phyloP scores from a whole-genome alignment of 2,113 vertebrate species.

The Talpa occidentalis region DNA sequence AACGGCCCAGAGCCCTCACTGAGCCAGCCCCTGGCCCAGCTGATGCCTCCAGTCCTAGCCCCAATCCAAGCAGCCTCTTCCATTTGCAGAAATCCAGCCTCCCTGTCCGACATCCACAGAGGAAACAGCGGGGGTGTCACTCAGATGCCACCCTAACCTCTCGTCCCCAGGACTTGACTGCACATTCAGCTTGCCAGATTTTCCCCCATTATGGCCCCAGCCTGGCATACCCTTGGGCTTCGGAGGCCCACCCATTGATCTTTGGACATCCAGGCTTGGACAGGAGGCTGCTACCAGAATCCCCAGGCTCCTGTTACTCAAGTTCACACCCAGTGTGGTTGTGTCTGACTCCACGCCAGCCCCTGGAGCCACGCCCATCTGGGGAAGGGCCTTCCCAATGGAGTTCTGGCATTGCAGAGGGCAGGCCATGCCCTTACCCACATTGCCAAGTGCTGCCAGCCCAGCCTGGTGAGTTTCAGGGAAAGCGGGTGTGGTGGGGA shows the following conservation, averaged over 20 bases:
- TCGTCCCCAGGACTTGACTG: constrained; percentile 88
- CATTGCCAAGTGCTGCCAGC: constrained; percentile 89
- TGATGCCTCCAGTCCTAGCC: constrained; percentile 48
- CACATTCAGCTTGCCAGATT: constrained; percentile 86
- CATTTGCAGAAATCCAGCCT: constrained; percentile 76
- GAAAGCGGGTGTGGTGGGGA: neutral
- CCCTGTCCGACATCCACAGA: constrained; percentile 86
- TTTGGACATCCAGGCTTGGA: constrained; percentile 89
- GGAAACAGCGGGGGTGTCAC: constrained; percentile 87
- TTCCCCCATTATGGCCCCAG: constrained; percentile 86
- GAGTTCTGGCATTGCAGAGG: constrained; percentile 83
- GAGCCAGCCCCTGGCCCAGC: neutral
- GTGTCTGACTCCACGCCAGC: constrained; percentile 87
- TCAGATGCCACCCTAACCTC: constrained; percentile 82
- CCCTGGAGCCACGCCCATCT: constrained; percentile 86
- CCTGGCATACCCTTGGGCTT: constrained; percentile 86
- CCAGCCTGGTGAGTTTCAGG: constrained; percentile 91
- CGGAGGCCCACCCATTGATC: constrained; percentile 89
- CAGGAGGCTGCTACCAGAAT: constrained; percentile 86
- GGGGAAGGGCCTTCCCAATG: constrained; percentile 81
- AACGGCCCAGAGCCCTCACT: constrained; percentile 24
- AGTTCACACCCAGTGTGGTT: constrained; percentile 91
- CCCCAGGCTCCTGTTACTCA: constrained; percentile 79
- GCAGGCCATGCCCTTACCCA: constrained; percentile 84
- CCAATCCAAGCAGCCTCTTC: constrained; percentile 71